These are phyloP conservation scores for Chaetodon trifascialis DNA, from an alignment of 2,113 vertebrate genomes.

Conservation along the genomic window DNA sequence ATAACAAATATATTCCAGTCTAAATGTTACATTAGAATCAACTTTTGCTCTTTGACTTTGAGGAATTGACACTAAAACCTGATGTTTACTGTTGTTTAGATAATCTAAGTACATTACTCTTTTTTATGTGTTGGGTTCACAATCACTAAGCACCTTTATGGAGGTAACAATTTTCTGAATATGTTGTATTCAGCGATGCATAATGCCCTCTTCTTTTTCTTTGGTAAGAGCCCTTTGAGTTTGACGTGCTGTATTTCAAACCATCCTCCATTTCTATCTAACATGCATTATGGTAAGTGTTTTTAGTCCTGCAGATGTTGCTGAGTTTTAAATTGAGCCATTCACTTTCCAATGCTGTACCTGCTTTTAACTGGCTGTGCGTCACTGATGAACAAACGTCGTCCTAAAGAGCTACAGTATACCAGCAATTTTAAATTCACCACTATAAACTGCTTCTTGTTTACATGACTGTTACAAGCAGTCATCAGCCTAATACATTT, in stretches of 20 bases:
- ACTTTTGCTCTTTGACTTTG: not conserved
- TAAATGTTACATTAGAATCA: conserved; percentile 6
- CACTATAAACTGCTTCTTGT: not conserved
- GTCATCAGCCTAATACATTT: not conserved
- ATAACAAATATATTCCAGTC: not conserved
- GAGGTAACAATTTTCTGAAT: conserved; percentile 6
- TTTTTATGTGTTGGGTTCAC: not conserved
- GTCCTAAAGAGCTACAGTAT: not conserved
- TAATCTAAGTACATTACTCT: not conserved
- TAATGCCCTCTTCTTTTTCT: not conserved
- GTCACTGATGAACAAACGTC: not conserved
- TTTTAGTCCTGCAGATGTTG: not conserved
- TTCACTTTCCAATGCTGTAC: not conserved
- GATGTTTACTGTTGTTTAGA: not conserved
- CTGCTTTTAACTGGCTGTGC: not conserved
- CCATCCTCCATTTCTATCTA: not conserved
- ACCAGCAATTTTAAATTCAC: not conserved
- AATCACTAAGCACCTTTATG: not conserved
- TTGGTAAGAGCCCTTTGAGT: conserved; percentile 1
- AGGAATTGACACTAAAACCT: not conserved
- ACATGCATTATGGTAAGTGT: not conserved
- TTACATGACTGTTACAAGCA: not conserved
- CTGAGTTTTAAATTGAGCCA: not conserved
- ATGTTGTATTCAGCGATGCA: conserved; percentile 17
- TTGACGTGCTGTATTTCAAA: not conserved